phyloP scores from a whole-genome alignment of 2,888 invertebrate genomes.

The Petrolisthes cinctipes region DNA sequence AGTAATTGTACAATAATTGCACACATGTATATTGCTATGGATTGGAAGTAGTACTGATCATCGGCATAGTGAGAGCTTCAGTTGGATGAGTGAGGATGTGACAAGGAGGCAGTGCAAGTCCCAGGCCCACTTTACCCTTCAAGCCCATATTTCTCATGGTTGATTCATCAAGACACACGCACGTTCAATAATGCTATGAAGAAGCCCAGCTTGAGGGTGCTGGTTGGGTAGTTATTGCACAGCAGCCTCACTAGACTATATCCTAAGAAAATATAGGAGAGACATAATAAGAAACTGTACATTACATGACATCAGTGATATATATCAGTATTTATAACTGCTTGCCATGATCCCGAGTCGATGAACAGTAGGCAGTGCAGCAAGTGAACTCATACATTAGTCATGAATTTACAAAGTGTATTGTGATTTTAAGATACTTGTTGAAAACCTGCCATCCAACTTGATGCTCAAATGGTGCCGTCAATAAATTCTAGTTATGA shows the following conservation, averaged over 20 bases:
- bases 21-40: not conserved
- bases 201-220: conserved; percentile 2
- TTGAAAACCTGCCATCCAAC: not conserved
- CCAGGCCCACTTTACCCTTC: conserved; percentile 6
- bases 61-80: conserved; percentile 10
- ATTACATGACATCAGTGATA: not conserved
- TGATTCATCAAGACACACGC: conserved; percentile 59
- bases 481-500: conserved; percentile 11
- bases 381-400: not conserved
- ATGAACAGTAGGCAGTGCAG: not conserved
- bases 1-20: not conserved
- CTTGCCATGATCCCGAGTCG: not conserved
- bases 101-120: not conserved
- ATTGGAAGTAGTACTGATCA: not conserved
- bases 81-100: not conserved
- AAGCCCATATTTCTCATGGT: conserved; percentile 34
- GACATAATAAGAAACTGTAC: not conserved
- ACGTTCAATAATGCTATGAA: conserved; percentile 13
- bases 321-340: too few species aligned
- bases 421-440: conserved; percentile 1
- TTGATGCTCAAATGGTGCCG: conserved; percentile 52
- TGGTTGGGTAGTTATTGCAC: conserved; percentile 2
- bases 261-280: not conserved
- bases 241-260: not conserved
- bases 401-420: not conserved